phyloP scores from a whole-genome alignment of 2,113 vertebrate species.

The Gopherus evgoodei region DNA sequence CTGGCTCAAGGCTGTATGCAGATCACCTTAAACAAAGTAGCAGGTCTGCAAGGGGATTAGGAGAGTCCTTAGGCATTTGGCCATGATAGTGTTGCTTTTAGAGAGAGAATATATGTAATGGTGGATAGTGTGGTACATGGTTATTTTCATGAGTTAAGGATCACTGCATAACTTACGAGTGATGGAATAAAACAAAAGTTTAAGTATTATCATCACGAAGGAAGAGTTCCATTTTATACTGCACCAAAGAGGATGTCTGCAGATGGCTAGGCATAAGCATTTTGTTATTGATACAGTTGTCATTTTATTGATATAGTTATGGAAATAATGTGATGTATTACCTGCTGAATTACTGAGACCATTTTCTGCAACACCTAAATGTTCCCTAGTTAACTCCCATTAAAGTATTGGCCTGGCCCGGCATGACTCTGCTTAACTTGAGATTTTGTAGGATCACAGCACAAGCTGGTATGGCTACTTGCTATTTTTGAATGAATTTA shows the following conservation, averaged over 20 bases:
- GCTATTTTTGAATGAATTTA: accelerated
- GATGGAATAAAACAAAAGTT: background rate
- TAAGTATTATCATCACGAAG: background rate
- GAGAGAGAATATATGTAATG: background rate
- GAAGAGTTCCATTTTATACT: accelerated
- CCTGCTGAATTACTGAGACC: accelerated
- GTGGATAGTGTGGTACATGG: background rate
- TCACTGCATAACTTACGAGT: background rate
- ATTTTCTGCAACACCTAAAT: accelerated
- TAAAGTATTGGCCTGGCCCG: background rate
- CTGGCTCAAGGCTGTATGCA: background rate
- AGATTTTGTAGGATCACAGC: background rate
- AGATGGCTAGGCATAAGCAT: accelerated
- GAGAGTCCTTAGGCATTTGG: background rate
- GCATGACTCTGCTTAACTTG: background rate
- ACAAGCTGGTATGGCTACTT: background rate
- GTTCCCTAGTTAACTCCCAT: background rate
- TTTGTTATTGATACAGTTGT: accelerated
- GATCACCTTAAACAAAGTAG: background rate
- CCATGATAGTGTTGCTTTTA: background rate
- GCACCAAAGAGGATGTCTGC: accelerated
- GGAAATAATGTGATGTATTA: background rate
- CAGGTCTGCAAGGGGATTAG: background rate
- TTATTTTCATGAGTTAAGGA: background rate
- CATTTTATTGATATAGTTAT: background rate